phyloP scores from a whole-genome alignment of 2,797 vertebrate genomes.

The Pipistrellus nathusii region DNA sequence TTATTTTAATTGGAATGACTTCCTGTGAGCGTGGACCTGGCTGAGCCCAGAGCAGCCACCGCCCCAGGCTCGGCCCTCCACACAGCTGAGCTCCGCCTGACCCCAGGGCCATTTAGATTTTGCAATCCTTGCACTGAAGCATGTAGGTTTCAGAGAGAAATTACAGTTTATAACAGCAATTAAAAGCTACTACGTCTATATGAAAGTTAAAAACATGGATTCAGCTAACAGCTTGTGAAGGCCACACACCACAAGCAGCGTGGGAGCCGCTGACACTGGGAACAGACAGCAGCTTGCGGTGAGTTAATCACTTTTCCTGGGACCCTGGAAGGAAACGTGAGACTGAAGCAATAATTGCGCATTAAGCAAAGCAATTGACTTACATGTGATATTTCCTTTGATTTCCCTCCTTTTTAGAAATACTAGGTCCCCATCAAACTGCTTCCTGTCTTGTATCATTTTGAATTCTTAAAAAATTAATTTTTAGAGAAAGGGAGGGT shows the following conservation, averaged over 20 bases:
- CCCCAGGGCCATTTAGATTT: background rate
- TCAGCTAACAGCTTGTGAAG: background rate
- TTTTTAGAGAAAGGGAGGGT: too few relatives aligned
- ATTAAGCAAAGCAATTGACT: background rate
- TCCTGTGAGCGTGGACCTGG: background rate
- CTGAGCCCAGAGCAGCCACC: background rate
- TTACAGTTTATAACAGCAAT: background rate
- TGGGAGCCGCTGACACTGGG: background rate
- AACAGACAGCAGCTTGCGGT: background rate
- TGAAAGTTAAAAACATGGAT: background rate
- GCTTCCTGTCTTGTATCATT: background rate
- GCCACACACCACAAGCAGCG: background rate
- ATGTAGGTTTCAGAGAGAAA: background rate
- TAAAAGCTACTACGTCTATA: background rate
- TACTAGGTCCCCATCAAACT: background rate
- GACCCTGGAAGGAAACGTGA: background rate
- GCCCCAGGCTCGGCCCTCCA: background rate
- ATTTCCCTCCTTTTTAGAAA: background rate
- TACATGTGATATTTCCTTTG: background rate
- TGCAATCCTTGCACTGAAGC: background rate
- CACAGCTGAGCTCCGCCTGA: background rate
- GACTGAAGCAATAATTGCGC: background rate
- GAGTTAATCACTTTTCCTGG: background rate
- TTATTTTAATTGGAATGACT: slow-evolving; percentile 12
- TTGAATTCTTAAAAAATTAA: too few relatives aligned